Evolutionary conservation across 2,113 vertebrate genomes (phyloP).

Genomic region (Tragulus kanchil): DNA sequence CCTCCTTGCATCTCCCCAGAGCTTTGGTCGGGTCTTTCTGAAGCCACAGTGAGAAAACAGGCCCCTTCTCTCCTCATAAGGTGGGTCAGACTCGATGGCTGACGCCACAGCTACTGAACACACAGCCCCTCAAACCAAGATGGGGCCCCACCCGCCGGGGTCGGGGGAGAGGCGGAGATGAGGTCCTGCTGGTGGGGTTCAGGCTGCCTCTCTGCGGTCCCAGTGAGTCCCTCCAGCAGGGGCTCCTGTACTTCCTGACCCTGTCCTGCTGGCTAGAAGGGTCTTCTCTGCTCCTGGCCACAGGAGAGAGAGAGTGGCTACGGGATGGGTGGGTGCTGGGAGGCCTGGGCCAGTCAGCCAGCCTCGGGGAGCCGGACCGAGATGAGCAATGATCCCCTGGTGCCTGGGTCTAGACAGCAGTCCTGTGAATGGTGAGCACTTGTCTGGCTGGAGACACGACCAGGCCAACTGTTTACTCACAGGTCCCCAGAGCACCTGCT

Average conservation of each 20-base stretch:
- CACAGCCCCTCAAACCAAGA: neutral
- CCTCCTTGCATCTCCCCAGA: neutral
- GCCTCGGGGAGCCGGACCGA: neutral
- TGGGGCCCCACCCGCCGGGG: no score
- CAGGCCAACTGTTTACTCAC: conserved; percentile 50
- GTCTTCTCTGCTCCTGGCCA: neutral
- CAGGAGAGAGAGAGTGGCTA: neutral
- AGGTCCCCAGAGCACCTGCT: conserved; percentile 65
- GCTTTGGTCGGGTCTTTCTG: neutral
- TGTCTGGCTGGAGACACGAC: conserved; percentile 24
- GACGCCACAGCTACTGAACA: neutral
- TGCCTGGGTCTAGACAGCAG: conserved; percentile 29
- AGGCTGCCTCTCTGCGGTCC: neutral
- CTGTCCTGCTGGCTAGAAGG: neutral
- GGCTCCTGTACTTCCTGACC: neutral
- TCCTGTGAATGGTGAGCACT: neutral
- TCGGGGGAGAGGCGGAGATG: no score
- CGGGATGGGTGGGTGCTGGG: neutral
- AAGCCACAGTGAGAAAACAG: neutral
- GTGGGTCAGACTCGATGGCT: neutral
- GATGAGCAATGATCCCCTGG: neutral
- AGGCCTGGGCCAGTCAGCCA: neutral
- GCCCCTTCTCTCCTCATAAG: neutral
- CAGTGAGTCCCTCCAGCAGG: neutral
- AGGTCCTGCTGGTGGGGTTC: neutral